Evolutionary conservation across 2,113 vertebrate genomes (phyloP).

Genomic region (Pelvicachromis taeniatus): DNA sequence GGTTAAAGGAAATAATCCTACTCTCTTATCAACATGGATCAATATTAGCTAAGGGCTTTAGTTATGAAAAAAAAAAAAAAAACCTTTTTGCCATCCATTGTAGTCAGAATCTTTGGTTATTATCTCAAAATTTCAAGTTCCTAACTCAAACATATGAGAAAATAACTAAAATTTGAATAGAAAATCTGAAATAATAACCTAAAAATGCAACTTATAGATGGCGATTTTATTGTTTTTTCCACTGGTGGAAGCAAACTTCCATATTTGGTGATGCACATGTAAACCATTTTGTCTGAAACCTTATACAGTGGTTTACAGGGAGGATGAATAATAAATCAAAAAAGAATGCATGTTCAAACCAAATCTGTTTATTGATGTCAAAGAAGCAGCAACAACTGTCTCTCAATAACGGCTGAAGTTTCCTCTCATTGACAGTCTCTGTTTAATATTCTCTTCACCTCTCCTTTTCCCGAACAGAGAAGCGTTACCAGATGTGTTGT

Average conservation of each 20-base stretch:
- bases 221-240: background rate
- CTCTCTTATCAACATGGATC: background rate
- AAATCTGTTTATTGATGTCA: background rate
- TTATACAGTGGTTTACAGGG: background rate
- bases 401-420: background rate
- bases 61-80: background rate
- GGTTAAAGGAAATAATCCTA: background rate
- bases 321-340: background rate
- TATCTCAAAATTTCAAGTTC: background rate
- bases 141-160: background rate
- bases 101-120: background rate
- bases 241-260: background rate
- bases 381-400: background rate
- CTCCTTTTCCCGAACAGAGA: background rate
- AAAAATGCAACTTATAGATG: background rate
- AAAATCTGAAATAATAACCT: background rate
- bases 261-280: background rate
- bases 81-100: background rate
- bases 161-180: background rate
- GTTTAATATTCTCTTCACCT: conserved; percentile 2
- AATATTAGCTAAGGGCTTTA: background rate
- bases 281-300: background rate
- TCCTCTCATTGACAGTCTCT: background rate
- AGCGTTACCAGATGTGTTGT: conserved; percentile 34
- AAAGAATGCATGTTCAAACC: background rate